Base-by-base conservation (phyloP, 2,888 invertebrate genomes). In the Psylliodes chrysocephalus region DNA sequence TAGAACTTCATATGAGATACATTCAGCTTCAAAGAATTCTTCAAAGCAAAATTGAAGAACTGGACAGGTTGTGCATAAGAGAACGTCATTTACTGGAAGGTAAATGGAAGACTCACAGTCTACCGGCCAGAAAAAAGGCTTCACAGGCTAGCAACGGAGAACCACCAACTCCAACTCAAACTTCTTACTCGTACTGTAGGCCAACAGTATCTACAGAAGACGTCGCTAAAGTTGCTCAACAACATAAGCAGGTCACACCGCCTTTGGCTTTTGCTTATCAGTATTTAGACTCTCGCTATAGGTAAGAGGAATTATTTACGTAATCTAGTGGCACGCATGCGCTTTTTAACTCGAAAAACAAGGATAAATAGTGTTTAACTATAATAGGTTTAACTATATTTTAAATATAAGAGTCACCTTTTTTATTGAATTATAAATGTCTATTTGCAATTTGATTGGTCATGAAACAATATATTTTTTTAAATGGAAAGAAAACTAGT, bases 1-100 rank as follows among this genome's bases (percentile, higher is more conserved):
- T 96, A 35, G 95, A 96, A 77, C 86, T 98, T 0, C 95, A 97
- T 80, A 93, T 96, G 87, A 90, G 96, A 65, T 95, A 94, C 78
- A 93, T 97, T 70, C 94, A 94, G 77, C 85, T 97, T 25, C 95
- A 95, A 83, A 87, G 93, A 73, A 86, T 91, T 30, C 84, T 96
- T 18, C 94, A 95, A 81, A 88, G 88, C 44, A 94, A 95, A 82
- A 90, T 94, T 87, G 88, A 89, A 46, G 95, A 95, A 80, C 81
- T 95, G 55, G 95, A 95, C 79, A 88, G 92, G 56, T 85, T 95
- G 4, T 91, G 91, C 72, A 83, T 93, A 57, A 86, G 91, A 2
- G 95, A 95, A 80, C 87, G 92, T 57, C 93, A 95, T 77, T 86
- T 95, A 8, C 84, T 93, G 44, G 91, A 93, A 83, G 90, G 92